Base-by-base conservation (phyloP, 2,888 invertebrate genomes). In the Eupithecia exiguata region DNA sequence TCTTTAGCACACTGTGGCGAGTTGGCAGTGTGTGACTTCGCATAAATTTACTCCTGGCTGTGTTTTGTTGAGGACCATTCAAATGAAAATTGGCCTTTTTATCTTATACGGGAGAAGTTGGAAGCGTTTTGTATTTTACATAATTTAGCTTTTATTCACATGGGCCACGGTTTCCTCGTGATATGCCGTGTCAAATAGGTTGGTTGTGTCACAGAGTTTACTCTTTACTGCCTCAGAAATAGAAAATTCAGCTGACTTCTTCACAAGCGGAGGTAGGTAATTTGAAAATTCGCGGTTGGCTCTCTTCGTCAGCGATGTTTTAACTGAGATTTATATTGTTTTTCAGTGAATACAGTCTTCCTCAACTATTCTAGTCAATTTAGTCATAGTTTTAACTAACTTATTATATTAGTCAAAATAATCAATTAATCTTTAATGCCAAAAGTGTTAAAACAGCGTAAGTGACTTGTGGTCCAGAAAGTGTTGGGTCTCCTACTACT, bases 321-420 rank as follows among this genome's bases (percentile, higher is more conserved):
- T 35, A 62, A 62, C 16, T 35, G 2, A 12, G 58, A 14, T 14
- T 21, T 21, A 21, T 21, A 25, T 58, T 69, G 7, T 63, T 46
- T 78, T 77, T 30, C 74, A 79, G 78, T 74, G 65, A 67, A 58
- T 65, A 58, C 71, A 74, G 83, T 84, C 84, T 86, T 86, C 86
- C 83, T 71, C 77, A 83, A 74, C 49, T 72, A 82, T 82, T 84
- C 85, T 86, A 87, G 84, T 86, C 86, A 76, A 70, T 66, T 77
- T 75, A 73, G 68, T 68, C 80, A 77, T 82, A 77, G 72, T 77
- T 68, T 79, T 68, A 46, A 38, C 21, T n/a, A 70, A 72, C 74
- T 46, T n/a, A 65, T 46, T 43, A 58, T 3, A 46, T n/a, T 46
- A 5, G 43, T 16, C 14, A 43, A 72, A 71, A 63, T 65, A 70